phyloP scores from a whole-genome alignment of 1,140 invertebrate species.

The Ceratina japonica region DNA sequence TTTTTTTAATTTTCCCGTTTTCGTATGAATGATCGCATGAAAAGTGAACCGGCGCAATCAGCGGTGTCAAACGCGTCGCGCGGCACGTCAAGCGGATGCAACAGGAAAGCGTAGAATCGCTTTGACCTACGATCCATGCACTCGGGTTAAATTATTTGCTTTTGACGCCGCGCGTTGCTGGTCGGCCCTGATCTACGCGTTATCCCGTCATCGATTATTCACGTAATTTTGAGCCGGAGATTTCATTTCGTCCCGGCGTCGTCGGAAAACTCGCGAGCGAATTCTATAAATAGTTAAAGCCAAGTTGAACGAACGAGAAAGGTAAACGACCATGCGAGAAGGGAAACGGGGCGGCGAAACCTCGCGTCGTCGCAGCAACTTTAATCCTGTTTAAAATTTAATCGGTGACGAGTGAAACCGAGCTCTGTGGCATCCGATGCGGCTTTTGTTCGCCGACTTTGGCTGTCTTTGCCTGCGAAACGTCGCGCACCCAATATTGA shows the following conservation, averaged over 20 bases:
- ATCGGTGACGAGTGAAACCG: background rate
- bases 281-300: background rate
- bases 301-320: background rate
- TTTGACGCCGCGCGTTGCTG: slow-evolving; percentile 26
- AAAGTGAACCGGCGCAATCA: background rate
- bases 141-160: slow-evolving; percentile 44
- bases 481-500: background rate
- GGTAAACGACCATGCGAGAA: slow-evolving; percentile 1
- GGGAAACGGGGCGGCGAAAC: background rate
- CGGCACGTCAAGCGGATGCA: slow-evolving; percentile 22
- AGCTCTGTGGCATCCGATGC: background rate
- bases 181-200: background rate
- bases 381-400: slow-evolving; percentile 12
- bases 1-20: no score
- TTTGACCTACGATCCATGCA: slow-evolving; percentile 21
- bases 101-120: slow-evolving; percentile 41
- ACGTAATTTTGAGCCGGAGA: background rate
- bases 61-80: slow-evolving; percentile 8
- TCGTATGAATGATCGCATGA: background rate
- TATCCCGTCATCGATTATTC: background rate
- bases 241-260: background rate
- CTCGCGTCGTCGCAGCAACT: background rate
- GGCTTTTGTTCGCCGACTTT: background rate
- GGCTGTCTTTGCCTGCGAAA: background rate
- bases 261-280: background rate